Evolutionary conservation across 1,140 invertebrate species (phyloP).

Genomic region (Caenorhabditis remanei): DNA sequence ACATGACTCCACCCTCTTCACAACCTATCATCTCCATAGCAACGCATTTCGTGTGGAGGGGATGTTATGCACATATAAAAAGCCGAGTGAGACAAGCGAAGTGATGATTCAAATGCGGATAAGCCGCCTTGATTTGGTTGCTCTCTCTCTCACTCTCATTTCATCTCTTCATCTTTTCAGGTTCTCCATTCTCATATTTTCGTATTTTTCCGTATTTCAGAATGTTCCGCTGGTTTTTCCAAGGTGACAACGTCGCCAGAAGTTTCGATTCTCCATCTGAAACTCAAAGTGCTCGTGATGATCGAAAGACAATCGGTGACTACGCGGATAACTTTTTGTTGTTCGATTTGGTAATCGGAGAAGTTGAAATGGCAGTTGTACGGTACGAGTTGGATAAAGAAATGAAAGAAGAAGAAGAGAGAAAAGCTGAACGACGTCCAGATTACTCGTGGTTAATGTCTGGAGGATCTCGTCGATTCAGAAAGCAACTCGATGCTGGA

Average conservation of each 20-base stretch:
- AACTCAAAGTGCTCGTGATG: slow-evolving; percentile 42
- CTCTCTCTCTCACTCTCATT: slow-evolving; percentile 2
- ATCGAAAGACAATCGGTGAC: background rate
- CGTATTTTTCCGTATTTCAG: slow-evolving; percentile 6
- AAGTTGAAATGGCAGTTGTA: slow-evolving; percentile 31
- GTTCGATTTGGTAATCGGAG: slow-evolving; percentile 23
- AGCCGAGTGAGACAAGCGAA: background rate
- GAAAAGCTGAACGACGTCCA: slow-evolving; percentile 40
- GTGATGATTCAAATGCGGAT: slow-evolving; percentile 1
- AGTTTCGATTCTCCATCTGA: slow-evolving; percentile 36
- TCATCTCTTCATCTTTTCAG: slow-evolving; percentile 5
- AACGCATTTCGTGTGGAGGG: background rate
- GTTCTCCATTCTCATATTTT: background rate
- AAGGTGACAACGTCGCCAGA: background rate
- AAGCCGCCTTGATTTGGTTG: slow-evolving; percentile 36
- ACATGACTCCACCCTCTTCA: background rate
- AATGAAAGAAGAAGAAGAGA: slow-evolving; percentile 30
- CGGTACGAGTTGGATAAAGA: slow-evolving; percentile 11
- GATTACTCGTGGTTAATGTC: slow-evolving; percentile 32
- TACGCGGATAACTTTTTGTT: slow-evolving; percentile 22
- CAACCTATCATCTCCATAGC: slow-evolving; percentile 5
- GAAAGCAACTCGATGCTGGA: background rate
- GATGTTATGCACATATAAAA: slow-evolving; percentile 2
- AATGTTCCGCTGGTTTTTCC: slow-evolving; percentile 38
- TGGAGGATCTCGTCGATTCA: background rate